Percentiles rank a stretch among this genome's conserved stretches.
Evolutionary conservation across 2,888 invertebrate species (phyloP).

Genomic region (Diaphora mendica): DNA sequence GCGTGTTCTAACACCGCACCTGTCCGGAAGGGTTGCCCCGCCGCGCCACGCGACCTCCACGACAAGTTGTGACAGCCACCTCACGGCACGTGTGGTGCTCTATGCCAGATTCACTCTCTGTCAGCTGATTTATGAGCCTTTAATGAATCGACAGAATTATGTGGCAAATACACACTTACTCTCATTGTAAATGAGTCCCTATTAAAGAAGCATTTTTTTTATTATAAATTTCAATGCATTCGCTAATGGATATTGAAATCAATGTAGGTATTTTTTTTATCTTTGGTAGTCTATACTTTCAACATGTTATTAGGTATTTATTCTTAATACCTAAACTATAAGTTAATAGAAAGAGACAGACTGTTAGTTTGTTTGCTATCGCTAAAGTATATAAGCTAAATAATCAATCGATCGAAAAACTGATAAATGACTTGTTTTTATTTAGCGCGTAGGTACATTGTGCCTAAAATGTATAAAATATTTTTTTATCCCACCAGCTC

Average conservation of each 20-base stretch:
- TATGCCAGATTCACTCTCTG: slow-evolving; percentile 20
- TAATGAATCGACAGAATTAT: neutral
- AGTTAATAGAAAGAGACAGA: neutral
- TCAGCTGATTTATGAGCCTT: slow-evolving; percentile 28
- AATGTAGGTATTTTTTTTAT: too few species aligned
- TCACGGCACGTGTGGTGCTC: slow-evolving; percentile 16
- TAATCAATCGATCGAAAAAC: neutral
- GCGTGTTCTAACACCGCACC: slow-evolving; percentile 52
- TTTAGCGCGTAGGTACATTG: neutral
- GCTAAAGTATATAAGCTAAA: neutral
- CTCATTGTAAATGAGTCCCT: neutral
- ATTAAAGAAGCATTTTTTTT: neutral
- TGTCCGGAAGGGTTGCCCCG: slow-evolving; percentile 50
- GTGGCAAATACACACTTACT: neutral
- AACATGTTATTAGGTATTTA: neutral
- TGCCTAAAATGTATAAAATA: neutral
- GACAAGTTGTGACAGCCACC: slow-evolving; percentile 17
- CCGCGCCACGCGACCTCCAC: slow-evolving; percentile 28
- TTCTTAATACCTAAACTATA: neutral
- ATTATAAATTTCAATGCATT: neutral
- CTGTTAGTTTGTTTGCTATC: neutral
- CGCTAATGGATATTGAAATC: too few species aligned
- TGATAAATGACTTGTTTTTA: neutral
- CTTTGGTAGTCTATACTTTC: neutral
- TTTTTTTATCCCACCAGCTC: too few species aligned